A percentile compares a stretch with the other conserved stretches of the same genome.
Evolutionary conservation across 2,888 invertebrate genomes (phyloP).

Genomic region (Tortrix viridana): DNA sequence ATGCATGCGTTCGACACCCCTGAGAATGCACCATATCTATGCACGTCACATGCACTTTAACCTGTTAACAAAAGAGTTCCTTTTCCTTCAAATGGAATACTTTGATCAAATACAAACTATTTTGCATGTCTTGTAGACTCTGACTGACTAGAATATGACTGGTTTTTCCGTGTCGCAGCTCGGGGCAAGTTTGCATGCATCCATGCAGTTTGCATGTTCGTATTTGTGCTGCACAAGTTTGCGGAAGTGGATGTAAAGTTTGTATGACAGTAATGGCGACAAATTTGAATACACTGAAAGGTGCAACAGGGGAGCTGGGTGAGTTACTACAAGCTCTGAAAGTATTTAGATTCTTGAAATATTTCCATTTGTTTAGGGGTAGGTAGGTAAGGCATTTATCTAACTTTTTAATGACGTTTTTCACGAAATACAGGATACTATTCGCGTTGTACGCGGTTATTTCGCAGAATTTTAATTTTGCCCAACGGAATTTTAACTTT

Average conservation of each 20-base stretch:
- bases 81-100: not conserved
- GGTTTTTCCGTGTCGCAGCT: conserved; percentile 3
- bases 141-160: not conserved
- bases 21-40: conserved; percentile 12
- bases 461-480: too few relatives aligned
- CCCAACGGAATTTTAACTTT: too few relatives aligned
- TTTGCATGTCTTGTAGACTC: conserved; percentile 7
- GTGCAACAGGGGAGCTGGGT: not conserved
- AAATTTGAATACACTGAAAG: conserved; percentile 28
- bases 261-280: conserved; percentile 26
- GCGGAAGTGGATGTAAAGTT: conserved; percentile 12
- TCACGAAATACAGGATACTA: too few relatives aligned
- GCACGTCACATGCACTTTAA: conserved; percentile 2
- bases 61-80: not conserved
- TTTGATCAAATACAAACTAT: conserved; percentile 11
- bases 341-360: not conserved
- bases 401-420: too few relatives aligned
- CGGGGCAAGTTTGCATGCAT: conserved; percentile 6
- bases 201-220: conserved; percentile 11
- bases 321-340: not conserved
- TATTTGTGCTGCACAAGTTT: conserved; percentile 13
- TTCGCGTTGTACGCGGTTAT: too few relatives aligned
- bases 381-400: too few relatives aligned
- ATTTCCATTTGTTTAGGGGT: too few relatives aligned
- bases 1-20: conserved; percentile 29